Evolutionary conservation across 2,888 invertebrate genomes (phyloP).

Genomic region (Sicus ferrugineus): DNA sequence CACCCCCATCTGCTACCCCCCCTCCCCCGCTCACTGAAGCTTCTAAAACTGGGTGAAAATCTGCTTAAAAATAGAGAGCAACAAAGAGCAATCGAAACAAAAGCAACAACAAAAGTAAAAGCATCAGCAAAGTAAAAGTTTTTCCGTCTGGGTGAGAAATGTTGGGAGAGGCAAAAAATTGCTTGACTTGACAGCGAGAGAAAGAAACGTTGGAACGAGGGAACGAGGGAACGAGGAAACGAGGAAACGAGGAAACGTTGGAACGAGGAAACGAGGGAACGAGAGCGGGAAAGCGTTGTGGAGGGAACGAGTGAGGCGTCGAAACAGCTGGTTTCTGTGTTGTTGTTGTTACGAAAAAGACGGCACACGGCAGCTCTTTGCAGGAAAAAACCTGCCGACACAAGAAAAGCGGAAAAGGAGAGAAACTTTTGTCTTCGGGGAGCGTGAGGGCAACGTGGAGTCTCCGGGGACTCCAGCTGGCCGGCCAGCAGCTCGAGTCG

Average conservation of each 20-base stretch:
- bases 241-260: background rate
- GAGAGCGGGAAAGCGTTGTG: background rate
- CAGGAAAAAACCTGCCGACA: background rate
- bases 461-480: background rate
- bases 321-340: too few species aligned
- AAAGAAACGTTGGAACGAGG: too few species aligned
- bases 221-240: background rate
- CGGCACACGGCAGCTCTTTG: too few species aligned
- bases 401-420: background rate
- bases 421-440: background rate
- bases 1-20: background rate
- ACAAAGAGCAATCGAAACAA: conserved; percentile 22
- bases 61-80: background rate
- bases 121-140: conserved; percentile 35
- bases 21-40: background rate
- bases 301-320: too few species aligned
- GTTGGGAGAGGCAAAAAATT: too few species aligned
- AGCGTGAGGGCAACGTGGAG: background rate
- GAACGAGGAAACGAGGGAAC: background rate
- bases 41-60: background rate
- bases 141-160: conserved; percentile 35
- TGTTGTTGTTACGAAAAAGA: too few species aligned
- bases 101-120: too few species aligned
- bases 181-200: too few species aligned
- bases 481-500: background rate